Conservation (phyloP, 2,888 invertebrate genomes). For the Tinea pellionella region DNA sequence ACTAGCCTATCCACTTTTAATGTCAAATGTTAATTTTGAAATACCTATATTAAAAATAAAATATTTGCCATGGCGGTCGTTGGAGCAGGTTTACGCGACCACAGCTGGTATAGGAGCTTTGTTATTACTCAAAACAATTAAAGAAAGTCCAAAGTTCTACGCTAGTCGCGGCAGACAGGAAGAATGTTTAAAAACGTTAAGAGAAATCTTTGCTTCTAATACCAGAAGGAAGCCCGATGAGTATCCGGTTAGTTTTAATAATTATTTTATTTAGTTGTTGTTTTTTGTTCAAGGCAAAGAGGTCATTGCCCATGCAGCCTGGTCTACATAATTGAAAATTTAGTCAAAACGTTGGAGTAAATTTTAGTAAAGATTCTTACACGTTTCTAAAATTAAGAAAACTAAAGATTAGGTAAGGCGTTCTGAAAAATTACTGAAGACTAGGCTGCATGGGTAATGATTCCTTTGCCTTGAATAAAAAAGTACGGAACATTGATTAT, state of each 20-base stretch:
- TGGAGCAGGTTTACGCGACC: constrained; percentile 4
- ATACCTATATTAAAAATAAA: not conserved
- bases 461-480: too few species aligned
- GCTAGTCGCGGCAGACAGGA: constrained; percentile 13
- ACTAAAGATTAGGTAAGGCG: too few species aligned
- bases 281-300: too few species aligned
- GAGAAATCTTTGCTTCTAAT: constrained; percentile 12
- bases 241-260: constrained; percentile 15
- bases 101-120: constrained; percentile 7
- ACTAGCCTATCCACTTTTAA: not conserved
- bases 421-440: too few species aligned
- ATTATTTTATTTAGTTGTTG: not conserved
- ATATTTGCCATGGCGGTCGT: constrained; percentile 16
- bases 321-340: too few species aligned
- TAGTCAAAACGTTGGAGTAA: too few species aligned
- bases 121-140: not conserved
- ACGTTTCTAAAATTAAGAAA: too few species aligned
- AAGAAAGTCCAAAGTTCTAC: constrained; percentile 18
- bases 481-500: too few species aligned
- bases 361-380: too few species aligned
- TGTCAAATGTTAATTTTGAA: not conserved
- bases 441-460: too few species aligned
- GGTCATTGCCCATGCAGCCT: too few species aligned
- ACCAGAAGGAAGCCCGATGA: constrained; percentile 12
- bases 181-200: constrained; percentile 13